Evolutionary conservation across 2,797 vertebrate species (phyloP).

Genomic region (Vultur gryphus): DNA sequence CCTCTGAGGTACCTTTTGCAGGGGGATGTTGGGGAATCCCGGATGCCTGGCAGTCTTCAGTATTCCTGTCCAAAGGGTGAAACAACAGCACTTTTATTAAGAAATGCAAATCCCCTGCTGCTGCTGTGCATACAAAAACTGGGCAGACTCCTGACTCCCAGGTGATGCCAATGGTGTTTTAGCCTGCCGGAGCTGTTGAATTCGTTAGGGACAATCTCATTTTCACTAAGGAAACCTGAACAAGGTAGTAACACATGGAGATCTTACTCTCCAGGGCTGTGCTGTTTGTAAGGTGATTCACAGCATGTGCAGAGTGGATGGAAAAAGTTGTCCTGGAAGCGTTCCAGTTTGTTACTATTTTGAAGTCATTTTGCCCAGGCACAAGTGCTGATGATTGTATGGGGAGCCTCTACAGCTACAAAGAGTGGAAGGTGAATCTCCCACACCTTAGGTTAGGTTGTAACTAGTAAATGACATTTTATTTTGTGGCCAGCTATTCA

Average conservation of each 20-base stretch:
- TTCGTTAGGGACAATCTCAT: not conserved
- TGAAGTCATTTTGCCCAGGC: not conserved
- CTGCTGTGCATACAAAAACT: accelerated
- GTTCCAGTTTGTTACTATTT: not conserved
- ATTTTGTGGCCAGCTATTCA: not conserved
- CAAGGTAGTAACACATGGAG: not conserved
- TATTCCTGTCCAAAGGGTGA: not conserved
- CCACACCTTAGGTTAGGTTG: not conserved
- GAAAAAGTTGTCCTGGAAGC: not conserved
- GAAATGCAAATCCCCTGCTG: not conserved
- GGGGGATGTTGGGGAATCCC: not conserved
- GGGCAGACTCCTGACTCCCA: not conserved
- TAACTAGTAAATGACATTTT: not conserved
- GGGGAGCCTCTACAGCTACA: not conserved
- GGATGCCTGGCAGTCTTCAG: not conserved
- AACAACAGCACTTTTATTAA: not conserved
- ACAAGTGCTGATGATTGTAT: not conserved
- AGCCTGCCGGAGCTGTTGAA: not conserved
- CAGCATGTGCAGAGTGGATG: not conserved
- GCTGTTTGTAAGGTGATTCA: not conserved
- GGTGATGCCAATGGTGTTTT: not conserved
- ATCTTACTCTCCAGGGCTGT: not conserved
- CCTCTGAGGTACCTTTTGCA: not conserved
- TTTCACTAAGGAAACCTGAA: not conserved
- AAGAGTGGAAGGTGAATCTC: not conserved